phyloP scores from a whole-genome alignment of 64 coral and sea anemone genomes.

The Montipora capricornis region DNA sequence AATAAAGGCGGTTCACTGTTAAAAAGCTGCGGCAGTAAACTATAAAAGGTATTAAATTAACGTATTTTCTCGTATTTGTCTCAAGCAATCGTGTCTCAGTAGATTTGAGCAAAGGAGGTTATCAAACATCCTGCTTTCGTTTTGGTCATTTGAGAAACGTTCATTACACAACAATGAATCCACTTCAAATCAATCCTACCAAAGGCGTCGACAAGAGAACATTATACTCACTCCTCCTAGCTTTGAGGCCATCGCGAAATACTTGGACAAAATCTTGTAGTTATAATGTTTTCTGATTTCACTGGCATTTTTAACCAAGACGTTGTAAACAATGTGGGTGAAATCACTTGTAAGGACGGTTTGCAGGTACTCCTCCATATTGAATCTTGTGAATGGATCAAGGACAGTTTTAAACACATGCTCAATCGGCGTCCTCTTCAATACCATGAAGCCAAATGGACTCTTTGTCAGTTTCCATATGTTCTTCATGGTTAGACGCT shows the following conservation, averaged over 20 bases:
- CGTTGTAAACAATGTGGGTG: neutral
- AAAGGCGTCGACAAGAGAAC: neutral
- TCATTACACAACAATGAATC: neutral
- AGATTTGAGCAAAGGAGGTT: neutral
- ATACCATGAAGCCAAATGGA: neutral
- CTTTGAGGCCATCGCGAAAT: neutral
- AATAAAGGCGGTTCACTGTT: too few relatives aligned
- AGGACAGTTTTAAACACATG: neutral
- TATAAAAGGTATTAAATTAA: too few relatives aligned
- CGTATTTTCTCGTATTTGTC: too few relatives aligned
- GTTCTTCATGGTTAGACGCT: neutral
- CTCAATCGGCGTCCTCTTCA: neutral
- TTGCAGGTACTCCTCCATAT: neutral
- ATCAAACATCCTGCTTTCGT: neutral
- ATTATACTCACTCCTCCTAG: conserved; percentile 9
- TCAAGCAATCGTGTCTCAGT: neutral
- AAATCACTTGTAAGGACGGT: neutral
- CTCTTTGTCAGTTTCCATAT: neutral
- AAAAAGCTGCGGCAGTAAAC: too few relatives aligned
- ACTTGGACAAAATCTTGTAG: neutral
- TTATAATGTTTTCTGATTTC: neutral
- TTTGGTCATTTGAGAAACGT: conserved; percentile 5
- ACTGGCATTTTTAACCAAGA: neutral
- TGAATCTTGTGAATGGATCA: neutral
- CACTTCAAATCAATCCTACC: neutral